Base-by-base conservation (phyloP, 2,113 vertebrate genomes). In the Grantiella picta region DNA sequence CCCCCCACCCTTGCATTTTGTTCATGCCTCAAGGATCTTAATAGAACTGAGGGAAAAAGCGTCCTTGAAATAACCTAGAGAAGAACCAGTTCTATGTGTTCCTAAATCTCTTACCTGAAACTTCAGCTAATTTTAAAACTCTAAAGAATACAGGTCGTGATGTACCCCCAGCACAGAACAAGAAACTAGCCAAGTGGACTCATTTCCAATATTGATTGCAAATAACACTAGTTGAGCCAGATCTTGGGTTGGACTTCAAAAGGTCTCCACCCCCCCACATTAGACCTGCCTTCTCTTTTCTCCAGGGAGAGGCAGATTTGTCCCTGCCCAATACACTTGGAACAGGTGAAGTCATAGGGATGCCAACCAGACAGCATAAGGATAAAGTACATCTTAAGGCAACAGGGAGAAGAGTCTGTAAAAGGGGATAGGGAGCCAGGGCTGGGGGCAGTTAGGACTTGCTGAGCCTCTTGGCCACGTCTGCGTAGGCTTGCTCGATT, bases 401-500 rank as follows among this genome's bases (percentile, higher is more conserved):
- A 82, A 95, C 17, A 35, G 45, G 85, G 94, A 97, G 86, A 94
- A 88, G 89, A 92, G 93, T 97, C 89, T 71, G 54, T 78, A 76
- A 80, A 95, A 89, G 56, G 92, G 81, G 92, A 80, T 35, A 82
- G 15, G 12, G 89, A 90, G 94, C 63, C 75, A 52, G 36, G 33
- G 17, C 29, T 27, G 80, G 42, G 70, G 82, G 78, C 64, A 95
- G 54, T 98, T 98, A 98, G 63, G 98, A 98, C 83, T 98, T 98
- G 97, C 98, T 98, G 90, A 99, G 98, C 94, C 98, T 95, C 97
- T 98, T 99, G 87, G 99, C 99, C 90, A 99, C 99, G 0, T 99
- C 99, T 15, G 98, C 98, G 4, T 99, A 99, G 92, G 99, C 99
- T 60, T 97, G 95, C 97, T 99, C 99, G 1, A 99, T 99, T 94